Evolutionary conservation across 2,797 vertebrate genomes (phyloP).

Genomic region (Otus scops): DNA sequence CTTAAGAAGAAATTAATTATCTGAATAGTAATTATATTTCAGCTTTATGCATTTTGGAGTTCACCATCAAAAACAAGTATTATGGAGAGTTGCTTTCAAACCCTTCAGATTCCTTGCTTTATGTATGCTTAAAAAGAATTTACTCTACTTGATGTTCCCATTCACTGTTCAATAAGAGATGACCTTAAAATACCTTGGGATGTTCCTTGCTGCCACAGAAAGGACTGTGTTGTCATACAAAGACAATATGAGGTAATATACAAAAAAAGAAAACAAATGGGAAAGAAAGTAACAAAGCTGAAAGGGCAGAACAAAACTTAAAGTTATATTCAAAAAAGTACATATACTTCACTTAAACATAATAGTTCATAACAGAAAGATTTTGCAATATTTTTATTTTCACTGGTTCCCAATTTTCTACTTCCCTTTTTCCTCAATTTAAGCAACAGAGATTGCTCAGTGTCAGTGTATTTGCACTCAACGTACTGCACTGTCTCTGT

Average conservation of each 20-base stretch:
- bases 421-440: neutral
- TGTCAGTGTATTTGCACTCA: neutral
- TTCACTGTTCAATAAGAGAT: neutral
- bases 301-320: neutral
- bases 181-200: neutral
- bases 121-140: neutral
- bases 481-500: neutral
- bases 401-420: neutral
- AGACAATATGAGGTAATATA: neutral
- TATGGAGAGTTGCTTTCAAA: neutral
- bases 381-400: neutral
- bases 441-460: neutral
- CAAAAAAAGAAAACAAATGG: neutral
- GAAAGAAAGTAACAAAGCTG: neutral
- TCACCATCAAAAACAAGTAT: neutral
- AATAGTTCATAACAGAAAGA: neutral
- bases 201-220: neutral
- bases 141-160: neutral
- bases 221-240: neutral
- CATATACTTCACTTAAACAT: neutral
- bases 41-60: neutral
- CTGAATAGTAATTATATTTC: neutral
- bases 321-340: neutral
- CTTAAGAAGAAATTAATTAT: constrained; percentile 12
- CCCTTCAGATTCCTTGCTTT: neutral